Conservation (phyloP, 2,888 invertebrate genomes). For the Nemapogon koenigi region DNA sequence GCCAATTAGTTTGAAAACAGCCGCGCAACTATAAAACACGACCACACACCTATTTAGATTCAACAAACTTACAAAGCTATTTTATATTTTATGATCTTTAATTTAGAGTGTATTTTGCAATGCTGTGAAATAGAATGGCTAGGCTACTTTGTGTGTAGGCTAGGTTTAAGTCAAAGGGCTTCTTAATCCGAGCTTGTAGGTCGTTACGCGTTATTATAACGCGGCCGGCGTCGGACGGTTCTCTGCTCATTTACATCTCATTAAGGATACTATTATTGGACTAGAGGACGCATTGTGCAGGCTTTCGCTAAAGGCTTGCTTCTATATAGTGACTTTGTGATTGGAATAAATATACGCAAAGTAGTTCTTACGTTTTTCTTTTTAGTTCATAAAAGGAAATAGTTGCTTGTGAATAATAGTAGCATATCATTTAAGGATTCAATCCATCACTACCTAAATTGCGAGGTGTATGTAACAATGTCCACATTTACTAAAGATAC, state of each 20-base stretch:
- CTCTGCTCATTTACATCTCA: slow-evolving; percentile 66
- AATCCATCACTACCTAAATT: too few species aligned
- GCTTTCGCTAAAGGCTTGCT: slow-evolving; percentile 19
- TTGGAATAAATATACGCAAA: too few species aligned
- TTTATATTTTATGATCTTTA: neutral
- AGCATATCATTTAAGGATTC: too few species aligned
- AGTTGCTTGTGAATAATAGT: too few species aligned
- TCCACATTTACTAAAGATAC: too few species aligned
- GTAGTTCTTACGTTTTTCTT: too few species aligned
- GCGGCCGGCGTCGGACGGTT: slow-evolving; percentile 53
- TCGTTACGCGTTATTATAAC: slow-evolving; percentile 67
- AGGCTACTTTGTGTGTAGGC: slow-evolving; percentile 39
- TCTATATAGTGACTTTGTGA: too few species aligned
- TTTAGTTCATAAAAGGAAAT: too few species aligned
- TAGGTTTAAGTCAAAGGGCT: slow-evolving; percentile 63
- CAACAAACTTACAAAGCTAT: neutral
- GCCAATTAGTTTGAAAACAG: slow-evolving; percentile 65
- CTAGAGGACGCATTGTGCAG: slow-evolving; percentile 31
- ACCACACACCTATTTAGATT: slow-evolving; percentile 34
- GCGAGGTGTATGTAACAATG: too few species aligned
- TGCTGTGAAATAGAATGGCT: slow-evolving; percentile 21
- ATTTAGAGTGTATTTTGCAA: neutral
- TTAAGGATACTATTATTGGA: slow-evolving; percentile 59
- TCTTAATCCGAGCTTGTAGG: slow-evolving; percentile 66
- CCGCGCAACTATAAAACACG: slow-evolving; percentile 56